phyloP scores from a whole-genome alignment of 1,140 invertebrate species.

The Atta texana region DNA sequence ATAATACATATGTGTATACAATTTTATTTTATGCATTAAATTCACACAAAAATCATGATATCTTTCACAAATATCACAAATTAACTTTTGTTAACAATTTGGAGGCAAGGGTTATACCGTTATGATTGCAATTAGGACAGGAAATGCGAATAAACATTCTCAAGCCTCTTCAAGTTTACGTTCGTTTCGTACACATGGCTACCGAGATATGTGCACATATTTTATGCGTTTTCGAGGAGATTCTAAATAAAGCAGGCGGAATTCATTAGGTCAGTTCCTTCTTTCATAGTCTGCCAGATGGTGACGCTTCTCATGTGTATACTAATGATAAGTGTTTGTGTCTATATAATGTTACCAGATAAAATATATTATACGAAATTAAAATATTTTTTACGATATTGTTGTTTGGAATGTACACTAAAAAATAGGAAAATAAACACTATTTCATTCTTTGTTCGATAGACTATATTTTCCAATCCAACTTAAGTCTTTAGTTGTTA shows the following conservation, averaged over 20 bases:
- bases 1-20: too few relatives aligned
- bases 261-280: constrained; percentile 63
- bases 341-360: constrained; percentile 11
- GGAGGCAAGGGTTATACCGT: neutral
- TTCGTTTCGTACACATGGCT: constrained; percentile 74
- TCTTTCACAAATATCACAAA: neutral
- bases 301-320: constrained; percentile 5
- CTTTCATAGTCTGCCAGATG: constrained; percentile 47
- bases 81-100: neutral
- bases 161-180: constrained; percentile 70
- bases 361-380: neutral
- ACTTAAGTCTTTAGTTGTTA: neutral
- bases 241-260: constrained; percentile 77
- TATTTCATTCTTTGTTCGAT: neutral
- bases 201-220: constrained; percentile 63
- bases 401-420: neutral
- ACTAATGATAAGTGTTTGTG: constrained; percentile 20
- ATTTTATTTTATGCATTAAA: neutral
- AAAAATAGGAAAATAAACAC: neutral
- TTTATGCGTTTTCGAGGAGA: constrained; percentile 80
- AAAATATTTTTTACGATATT: neutral
- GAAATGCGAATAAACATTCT: constrained; percentile 58
- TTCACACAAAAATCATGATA: neutral
- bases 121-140: constrained; percentile 45
- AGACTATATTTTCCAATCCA: neutral